Base-by-base conservation (phyloP, 23 tunicate species). In the Halocynthia roretzi region DNA sequence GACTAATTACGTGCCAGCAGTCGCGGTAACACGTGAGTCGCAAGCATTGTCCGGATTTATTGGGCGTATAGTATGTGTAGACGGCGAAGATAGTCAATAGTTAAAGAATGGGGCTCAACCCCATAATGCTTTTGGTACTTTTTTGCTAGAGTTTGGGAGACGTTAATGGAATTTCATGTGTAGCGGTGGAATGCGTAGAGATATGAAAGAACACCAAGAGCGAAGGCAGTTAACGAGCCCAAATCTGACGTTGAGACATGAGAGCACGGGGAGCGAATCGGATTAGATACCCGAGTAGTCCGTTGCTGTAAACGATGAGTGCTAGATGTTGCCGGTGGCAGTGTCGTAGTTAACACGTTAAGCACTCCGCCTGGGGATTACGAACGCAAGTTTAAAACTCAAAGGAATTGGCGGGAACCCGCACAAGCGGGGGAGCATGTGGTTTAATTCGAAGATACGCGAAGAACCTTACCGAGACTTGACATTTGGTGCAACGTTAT, bases 171-270 rank as follows among this genome's bases (percentile, higher is more conserved):
- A 71, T 71, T 71, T 8, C 76, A 15, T 7, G 76, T 71, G 76
- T 71, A 71, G 76, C 76, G 56, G 76, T 71, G 76, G 51, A 71
- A 71, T 71, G 76, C 76, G 56, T 20, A 20, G 76, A 71, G 50
- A 71, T 71, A 7, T 15, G 76, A 8, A 71, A 56, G 76, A 71
- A 71, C 8, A 40, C 56, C 76, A 44, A 15, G 7, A 18, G 76
- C 56, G 76, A 71, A 71, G 56, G 56, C 76, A 18, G 56, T 8
- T 71, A 20, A 10, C 76, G 50, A 18, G 57, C 15, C 11, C 17
- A 21, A 8, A 8, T 8, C 76, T 71, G 76, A 66, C 17, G 71
- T 18, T 66, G 71, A 10, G 9, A 18, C 19, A 9, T 66, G 21
- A 15, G 9, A 23, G 17, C 11, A 49, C 14, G 56, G 17, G 56